These are phyloP conservation scores for Phyllotis vaccarum DNA, from an alignment of 2,797 vertebrate genomes.

Conservation along the genomic window DNA sequence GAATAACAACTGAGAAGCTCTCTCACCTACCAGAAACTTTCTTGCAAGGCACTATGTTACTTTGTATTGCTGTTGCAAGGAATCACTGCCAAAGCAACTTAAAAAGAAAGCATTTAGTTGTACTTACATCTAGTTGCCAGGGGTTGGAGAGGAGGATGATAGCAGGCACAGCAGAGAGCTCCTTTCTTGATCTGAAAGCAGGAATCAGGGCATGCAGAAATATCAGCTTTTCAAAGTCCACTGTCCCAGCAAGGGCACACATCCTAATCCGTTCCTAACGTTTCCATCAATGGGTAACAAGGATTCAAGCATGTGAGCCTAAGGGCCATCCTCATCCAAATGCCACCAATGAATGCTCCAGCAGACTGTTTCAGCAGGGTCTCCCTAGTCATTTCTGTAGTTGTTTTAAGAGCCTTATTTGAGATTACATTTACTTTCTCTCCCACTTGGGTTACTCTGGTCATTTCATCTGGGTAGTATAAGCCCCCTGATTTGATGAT, in stretches of 20 bases:
- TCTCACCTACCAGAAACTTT: not conserved
- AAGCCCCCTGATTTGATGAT: not conserved
- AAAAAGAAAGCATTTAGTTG: not conserved
- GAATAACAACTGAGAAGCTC: not conserved
- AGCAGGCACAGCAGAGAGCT: not conserved
- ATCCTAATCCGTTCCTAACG: not conserved
- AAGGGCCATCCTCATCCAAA: not conserved
- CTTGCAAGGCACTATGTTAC: not conserved
- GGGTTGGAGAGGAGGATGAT: not conserved
- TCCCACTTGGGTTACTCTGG: too few relatives aligned
- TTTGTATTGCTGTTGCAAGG: not conserved
- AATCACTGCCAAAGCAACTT: not conserved
- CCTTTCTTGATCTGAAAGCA: too few relatives aligned
- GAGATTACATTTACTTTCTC: too few relatives aligned
- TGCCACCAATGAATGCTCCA: not conserved
- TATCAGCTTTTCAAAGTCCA: not conserved
- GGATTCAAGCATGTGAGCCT: not conserved
- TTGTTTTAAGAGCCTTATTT: too few relatives aligned
- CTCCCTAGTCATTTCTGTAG: not conserved
- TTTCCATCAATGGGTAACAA: not conserved
- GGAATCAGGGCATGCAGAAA: not conserved
- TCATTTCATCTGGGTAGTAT: too few relatives aligned
- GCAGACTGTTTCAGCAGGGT: not conserved
- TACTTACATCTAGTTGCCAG: not conserved
- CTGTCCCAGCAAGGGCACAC: not conserved